Base-by-base conservation (phyloP, 2,888 invertebrate genomes). In the Priocnemis perturbator region DNA sequence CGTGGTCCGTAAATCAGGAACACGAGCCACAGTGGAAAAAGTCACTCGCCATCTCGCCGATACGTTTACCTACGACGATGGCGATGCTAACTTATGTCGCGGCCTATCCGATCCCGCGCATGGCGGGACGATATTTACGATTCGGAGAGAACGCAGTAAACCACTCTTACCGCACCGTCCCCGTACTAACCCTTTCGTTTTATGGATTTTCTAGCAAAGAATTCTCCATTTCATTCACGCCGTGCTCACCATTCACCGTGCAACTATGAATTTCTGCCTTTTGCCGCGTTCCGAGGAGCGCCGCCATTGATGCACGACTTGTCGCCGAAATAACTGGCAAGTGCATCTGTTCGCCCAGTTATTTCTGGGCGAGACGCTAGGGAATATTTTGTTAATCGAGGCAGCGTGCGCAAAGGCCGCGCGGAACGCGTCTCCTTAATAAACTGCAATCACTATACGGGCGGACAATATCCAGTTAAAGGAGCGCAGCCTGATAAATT, bases 81-180 rank as follows among this genome's bases (percentile, higher is more conserved):
- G 81, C 80, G 83, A 84, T 83, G 78, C 78, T 85, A 85, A 86
- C 83, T 86, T 82, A 84, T 81, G 74, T 72, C 74, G 65, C 67
- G 73, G 73, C 76, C 79, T 83, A 83, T 80, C 80, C 81, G 81
- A 81, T 71, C 75, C 74, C 73, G 71, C 76, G 76, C 71, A 82
- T 71, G 79, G 71, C 77, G 77, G 66, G 57, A 67, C 75, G 76
- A 83, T 86, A 83, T 85, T 85, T 83, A 85, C 84, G 85, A 83
- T 84, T 84, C 71, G 77, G 76, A 76, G 77, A 80, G 81, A 79
- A 67, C 61, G 80, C 83, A 74, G 77, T 83, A 82, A 81, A 83
- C 79, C 79, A 78, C 75, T 78, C 74, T 30, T 21, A 53, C 53
- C 7, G 23, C 21, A 4, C 23, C 53, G 3, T 15, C 53, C 11